Percentiles rank a stretch among this genome's conserved stretches.
Conservation (phyloP, 2,888 invertebrate genomes). For the Osedax frankpressi region DNA sequence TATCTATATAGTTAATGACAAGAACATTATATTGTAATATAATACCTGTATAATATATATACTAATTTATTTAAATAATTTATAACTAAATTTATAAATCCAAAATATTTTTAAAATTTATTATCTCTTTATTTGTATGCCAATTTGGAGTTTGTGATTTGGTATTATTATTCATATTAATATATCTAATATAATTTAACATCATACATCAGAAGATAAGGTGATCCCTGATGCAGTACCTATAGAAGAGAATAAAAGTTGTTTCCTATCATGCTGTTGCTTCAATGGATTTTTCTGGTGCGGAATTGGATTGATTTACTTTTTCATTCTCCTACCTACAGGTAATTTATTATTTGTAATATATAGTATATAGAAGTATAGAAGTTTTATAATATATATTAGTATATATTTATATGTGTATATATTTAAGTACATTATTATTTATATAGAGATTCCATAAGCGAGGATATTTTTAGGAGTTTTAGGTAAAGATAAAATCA, state of each 20-base stretch:
- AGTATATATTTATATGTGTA: neutral
- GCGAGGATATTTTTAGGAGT: too few species aligned
- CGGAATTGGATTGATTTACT: slow-evolving; percentile 4
- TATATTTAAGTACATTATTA: too few species aligned
- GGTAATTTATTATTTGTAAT: neutral
- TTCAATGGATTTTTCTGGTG: slow-evolving; percentile 9
- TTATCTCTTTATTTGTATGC: too few species aligned
- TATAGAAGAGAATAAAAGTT: neutral
- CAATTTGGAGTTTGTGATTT: too few species aligned
- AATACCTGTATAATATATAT: neutral
- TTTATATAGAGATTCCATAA: too few species aligned
- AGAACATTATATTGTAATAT: neutral
- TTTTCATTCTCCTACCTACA: slow-evolving; percentile 8
- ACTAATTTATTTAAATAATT: neutral
- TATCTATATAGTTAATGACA: neutral
- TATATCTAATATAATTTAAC: too few species aligned
- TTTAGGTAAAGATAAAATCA: too few species aligned
- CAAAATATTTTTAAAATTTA: neutral
- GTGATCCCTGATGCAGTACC: neutral
- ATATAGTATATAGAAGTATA: neutral
- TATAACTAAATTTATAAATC: neutral
- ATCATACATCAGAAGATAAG: neutral
- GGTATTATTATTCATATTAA: too few species aligned
- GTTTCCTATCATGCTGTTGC: slow-evolving; percentile 9
- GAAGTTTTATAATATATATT: neutral